Conservation (phyloP, 1,140 invertebrate species). For the Drosophila parvula region DNA sequence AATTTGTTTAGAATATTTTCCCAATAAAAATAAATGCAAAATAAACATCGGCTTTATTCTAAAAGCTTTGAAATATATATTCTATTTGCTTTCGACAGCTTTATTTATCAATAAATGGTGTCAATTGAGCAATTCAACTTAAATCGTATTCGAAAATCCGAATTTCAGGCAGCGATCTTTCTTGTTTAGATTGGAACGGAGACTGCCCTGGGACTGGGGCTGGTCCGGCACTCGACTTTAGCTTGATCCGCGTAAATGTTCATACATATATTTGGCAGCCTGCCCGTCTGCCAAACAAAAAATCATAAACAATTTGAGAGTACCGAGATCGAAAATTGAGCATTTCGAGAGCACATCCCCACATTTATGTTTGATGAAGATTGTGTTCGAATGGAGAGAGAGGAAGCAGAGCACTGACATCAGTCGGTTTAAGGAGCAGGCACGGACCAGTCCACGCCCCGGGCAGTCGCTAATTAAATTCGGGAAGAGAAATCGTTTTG, state of each 20-base stretch:
- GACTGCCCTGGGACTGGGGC: conserved; percentile 3
- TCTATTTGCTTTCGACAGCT: neutral
- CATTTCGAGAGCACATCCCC: conserved; percentile 42
- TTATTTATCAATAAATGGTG: conserved; percentile 15
- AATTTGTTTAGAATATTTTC: neutral
- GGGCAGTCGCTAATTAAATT: conserved; percentile 39
- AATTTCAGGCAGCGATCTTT: neutral
- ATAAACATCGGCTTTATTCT: neutral
- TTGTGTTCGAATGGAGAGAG: conserved; percentile 14
- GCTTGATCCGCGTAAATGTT: conserved; percentile 4
- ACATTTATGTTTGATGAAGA: conserved; percentile 8
- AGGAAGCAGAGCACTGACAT: conserved; percentile 35
- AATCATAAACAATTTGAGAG: conserved; percentile 51
- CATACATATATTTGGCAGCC: conserved; percentile 49
- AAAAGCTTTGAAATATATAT: neutral
- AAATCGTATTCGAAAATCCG: neutral
- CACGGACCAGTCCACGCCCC: conserved; percentile 35
- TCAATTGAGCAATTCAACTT: conserved; percentile 6
- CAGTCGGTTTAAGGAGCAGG: conserved; percentile 60
- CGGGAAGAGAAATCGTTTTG: conserved; percentile 39
- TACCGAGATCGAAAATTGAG: conserved; percentile 33
- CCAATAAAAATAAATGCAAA: neutral
- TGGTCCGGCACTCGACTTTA: neutral
- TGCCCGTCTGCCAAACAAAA: conserved; percentile 57
- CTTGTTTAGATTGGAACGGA: conserved; percentile 18